Base-by-base conservation (phyloP, 2,888 invertebrate genomes). In the Sarcophaga caerulescens region DNA sequence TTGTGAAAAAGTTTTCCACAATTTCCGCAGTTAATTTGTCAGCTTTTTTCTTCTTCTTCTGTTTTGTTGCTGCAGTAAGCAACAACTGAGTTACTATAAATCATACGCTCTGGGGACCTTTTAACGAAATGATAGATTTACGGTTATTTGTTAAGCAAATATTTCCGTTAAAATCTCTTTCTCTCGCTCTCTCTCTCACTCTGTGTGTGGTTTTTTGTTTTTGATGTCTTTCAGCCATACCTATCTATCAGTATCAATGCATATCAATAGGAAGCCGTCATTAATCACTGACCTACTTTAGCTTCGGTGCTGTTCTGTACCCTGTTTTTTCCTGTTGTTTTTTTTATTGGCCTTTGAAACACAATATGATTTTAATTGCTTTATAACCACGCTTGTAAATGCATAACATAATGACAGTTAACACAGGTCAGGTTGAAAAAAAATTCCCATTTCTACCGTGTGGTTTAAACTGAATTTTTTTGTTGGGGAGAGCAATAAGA, bases 251-350 rank as follows among this genome's bases (percentile, higher is more conserved):
- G 3, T 35, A 35, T 10, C 21, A 19, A 19, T 60, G 60, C 44
- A 23, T 11, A 69, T 35, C 63, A 71, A 35, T 71, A 12, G 19
- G 62, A 71, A 3, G 17, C 19, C 25, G 45, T 65, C 71, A 70
- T 82, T 82, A 82, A 82, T 82, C 82, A 82, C 76, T 82, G 82
- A 77, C 82, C 82, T 82, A 70, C 47, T 77, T 82, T 25, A 19
- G 0, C 19, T 10, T 21, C 8, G 3, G 0, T 17, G 1, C 6
- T n/a, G 65, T 73, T 76, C 70, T 70, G 69, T 62, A 12, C 4
- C 1, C 4, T 17, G 57, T 21, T 62, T 62, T 69, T 17, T 21
- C 73, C 4, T 23, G 14, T 35, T 8, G 8, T 35, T 0, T 14
- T 17, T 47, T 52, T 52, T 52, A 14, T 52, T 52, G 12, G 12